Evolutionary conservation across 2,888 invertebrate genomes (phyloP), one percentile per base, ranked within the genome.

Genomic region (Drosophila maculinotata): DNA sequence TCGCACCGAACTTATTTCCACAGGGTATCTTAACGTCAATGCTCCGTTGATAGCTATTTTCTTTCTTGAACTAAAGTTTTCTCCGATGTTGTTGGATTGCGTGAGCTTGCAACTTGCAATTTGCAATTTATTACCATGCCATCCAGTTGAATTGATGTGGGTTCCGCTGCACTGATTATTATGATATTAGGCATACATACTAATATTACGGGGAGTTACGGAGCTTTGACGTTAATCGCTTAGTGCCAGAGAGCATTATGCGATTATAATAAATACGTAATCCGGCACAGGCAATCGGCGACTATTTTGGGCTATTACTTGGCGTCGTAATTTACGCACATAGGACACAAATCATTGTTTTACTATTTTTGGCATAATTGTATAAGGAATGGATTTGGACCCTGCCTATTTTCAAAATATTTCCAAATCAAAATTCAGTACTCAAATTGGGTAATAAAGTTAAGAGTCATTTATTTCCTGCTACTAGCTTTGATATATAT

Each of bases 211-310:
- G n/a, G 31, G 8, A 33, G 31, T 17, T 25, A 15, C 23, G 15
- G 14, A 30, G 33, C 26, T 39, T 51, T 14, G 10, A 35, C 14
- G 35, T 44, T 56, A 48, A 69, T 69, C 25, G 41, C 36, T 47
- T 28, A 25, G 9, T 9, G 28, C 2, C 2, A 2, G 48, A 15
- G 28, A 9, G 14, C 45, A 41, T 47, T 66, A 58, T 78, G 60
- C 45, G 62, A 69, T 84, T 78, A 56, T 56, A 74, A 69, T 66
- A 51, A 78, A 63, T 41, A 53, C 59, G 44, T 48, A 28, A 70
- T 38, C 23, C 38, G 25, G n/a, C n/a, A 15, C 14, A 33, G 33
- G 8, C 15, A 58, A 59, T 59, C 38, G 42, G 12, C 15, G 12
- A 20, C 17, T 35, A 41, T 58, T 58, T 42, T 20, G 15, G 25